A percentile compares a stretch with the other conserved stretches of the same genome.
Evolutionary conservation across 2,113 vertebrate species (phyloP).

Genomic region (Notothenia rossii): DNA sequence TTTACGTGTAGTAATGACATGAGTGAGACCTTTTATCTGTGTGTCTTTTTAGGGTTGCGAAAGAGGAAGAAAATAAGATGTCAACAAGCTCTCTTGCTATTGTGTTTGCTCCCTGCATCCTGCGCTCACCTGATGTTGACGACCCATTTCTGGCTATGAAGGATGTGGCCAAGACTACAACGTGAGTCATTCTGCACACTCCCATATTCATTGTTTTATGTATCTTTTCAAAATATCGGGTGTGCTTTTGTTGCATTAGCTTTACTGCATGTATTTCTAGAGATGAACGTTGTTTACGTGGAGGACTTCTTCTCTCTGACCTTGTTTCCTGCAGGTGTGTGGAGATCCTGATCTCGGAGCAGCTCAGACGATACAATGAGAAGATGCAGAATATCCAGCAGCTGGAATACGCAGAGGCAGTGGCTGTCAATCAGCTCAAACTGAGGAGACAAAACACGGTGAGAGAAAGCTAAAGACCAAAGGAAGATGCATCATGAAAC

Average conservation of each 20-base stretch:
- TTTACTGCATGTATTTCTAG: background rate
- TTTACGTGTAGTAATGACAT: background rate
- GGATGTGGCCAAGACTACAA: constrained; percentile 93
- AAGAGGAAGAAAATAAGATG: constrained; percentile 94
- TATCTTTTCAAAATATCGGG: background rate
- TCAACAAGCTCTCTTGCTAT: constrained; percentile 91
- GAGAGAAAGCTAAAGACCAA: constrained; percentile 20
- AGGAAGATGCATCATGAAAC: background rate
- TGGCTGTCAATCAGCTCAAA: constrained; percentile 88
- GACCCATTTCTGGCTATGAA: constrained; percentile 95
- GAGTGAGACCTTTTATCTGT: background rate
- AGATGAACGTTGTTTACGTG: background rate
- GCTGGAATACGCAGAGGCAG: constrained; percentile 91
- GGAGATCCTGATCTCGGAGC: constrained; percentile 94
- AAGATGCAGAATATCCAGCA: constrained; percentile 95
- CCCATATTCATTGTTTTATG: background rate
- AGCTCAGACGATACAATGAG: constrained; percentile 91
- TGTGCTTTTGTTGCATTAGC: background rate
- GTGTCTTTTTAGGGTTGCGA: constrained; percentile 87
- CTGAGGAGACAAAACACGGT: constrained; percentile 91
- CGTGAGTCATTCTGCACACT: constrained; percentile 83
- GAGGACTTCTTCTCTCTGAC: background rate
- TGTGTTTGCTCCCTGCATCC: constrained; percentile 94
- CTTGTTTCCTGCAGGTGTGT: constrained; percentile 87
- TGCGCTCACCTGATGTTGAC: constrained; percentile 89